Evolutionary conservation across 2,888 invertebrate species (phyloP).

Genomic region (Caenorhabditis doughertyi): DNA sequence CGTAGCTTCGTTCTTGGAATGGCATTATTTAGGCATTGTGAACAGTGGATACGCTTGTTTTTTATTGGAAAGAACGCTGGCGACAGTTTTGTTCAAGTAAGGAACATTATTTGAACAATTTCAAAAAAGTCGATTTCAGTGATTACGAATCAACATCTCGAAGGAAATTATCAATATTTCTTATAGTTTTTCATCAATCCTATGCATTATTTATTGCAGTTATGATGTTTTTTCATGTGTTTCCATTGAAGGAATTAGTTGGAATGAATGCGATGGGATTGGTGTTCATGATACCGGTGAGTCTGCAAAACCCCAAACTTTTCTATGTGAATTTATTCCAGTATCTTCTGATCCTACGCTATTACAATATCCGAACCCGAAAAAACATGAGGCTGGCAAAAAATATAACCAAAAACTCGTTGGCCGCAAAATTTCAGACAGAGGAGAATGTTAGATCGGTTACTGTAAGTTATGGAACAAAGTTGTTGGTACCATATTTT

Average conservation of each 20-base stretch:
- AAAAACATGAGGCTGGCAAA: slow-evolving; percentile 29
- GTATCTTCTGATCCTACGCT: slow-evolving; percentile 31
- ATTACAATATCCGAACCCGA: slow-evolving; percentile 24
- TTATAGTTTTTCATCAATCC: background rate
- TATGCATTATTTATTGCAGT: background rate
- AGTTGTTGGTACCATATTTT: background rate
- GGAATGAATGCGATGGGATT: slow-evolving; percentile 9
- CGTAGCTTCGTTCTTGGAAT: slow-evolving; percentile 30
- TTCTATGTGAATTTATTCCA: slow-evolving; percentile 22
- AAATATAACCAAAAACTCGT: slow-evolving; percentile 31
- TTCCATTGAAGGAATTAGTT: slow-evolving; percentile 12
- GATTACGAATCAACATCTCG: slow-evolving; percentile 30
- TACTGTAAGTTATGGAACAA: slow-evolving; percentile 5
- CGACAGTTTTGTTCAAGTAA: slow-evolving; percentile 33
- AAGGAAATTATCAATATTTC: background rate
- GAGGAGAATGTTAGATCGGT: slow-evolving; percentile 51
- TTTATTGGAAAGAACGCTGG: slow-evolving; percentile 35
- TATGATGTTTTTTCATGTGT: slow-evolving; percentile 9
- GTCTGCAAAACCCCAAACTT: too few relatives aligned
- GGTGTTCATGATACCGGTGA: slow-evolving; percentile 32
- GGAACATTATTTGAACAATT: background rate
- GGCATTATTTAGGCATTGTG: slow-evolving; percentile 42
- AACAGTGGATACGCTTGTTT: slow-evolving; percentile 15
- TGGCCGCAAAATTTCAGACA: slow-evolving; percentile 54
- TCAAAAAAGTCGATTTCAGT: slow-evolving; percentile 5